Base-by-base conservation (phyloP, 2,113 vertebrate species). In the Psilopogon haemacephalus region DNA sequence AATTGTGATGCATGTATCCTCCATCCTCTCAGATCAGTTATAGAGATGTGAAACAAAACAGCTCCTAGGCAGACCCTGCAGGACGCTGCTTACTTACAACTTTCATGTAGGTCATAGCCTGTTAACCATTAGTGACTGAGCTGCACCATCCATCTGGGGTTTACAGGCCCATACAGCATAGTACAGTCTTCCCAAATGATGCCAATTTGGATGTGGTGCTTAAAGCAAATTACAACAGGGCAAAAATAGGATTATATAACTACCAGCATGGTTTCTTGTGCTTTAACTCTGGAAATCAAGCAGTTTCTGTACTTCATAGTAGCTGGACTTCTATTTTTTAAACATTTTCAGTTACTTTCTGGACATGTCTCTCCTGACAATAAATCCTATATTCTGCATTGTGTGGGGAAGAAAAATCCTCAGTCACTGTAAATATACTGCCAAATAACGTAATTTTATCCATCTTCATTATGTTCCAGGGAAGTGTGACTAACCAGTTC, bases 401-500 rank as follows among this genome's bases (percentile, higher is more conserved):
- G n/a, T 82, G 21, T 58, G 32, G 20, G n/a, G 27, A 73, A 59
- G 11, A 42, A 60, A 65, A 87, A 90, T 76, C 2, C 15, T 82
- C 9, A 3, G 64, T 75, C 67, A 23, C 54, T 92, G 59, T 72
- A 82, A 95, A 91, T 56, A 87, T 69, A 33, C 59, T 93, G 84
- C 78, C 59, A 91, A 85, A 92, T 92, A 93, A 74, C 75, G 67
- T 55, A 7, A 58, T 94, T 95, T 94, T 89, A 78, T 95, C 55
- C 30, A 68, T 87, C 67, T 82, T 92, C 77, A 50, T 89, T 95
- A 40, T 87, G 4, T 73, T 89, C 67, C 15, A 2, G 37, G 16
- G 40, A 93, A 91, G 55, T 83, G 71, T 87, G 85, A 93, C 82
- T 95, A 91, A 95, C 91, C 84, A 93, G 82, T 91, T 87, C 85